Percentiles rank a stretch among this genome's conserved stretches.
These are phyloP conservation scores for Puffinus mauretanicus DNA, from an alignment of 2,113 vertebrate species.

Conservation along the genomic window DNA sequence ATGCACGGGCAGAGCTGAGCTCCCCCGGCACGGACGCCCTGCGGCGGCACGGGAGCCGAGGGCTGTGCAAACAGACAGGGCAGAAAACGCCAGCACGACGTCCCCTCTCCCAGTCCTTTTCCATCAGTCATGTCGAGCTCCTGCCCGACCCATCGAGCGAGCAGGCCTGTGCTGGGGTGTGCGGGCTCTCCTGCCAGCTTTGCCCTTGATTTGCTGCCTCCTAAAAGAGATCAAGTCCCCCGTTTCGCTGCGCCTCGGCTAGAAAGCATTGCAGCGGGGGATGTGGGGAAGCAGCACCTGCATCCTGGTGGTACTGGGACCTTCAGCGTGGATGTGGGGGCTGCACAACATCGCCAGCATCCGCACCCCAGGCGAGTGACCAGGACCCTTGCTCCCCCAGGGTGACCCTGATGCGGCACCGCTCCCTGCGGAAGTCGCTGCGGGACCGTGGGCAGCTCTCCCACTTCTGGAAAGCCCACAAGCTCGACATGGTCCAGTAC, in stretches of 20 bases:
- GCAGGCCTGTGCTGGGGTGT: accelerated
- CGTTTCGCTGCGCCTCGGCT: accelerated
- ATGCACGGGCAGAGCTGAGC: neutral
- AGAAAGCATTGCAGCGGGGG: accelerated
- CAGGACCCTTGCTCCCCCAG: neutral
- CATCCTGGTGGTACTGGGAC: neutral
- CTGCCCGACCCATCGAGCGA: accelerated
- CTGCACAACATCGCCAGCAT: accelerated
- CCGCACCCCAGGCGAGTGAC: accelerated
- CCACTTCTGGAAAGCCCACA: conserved; percentile 69
- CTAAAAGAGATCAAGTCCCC: accelerated
- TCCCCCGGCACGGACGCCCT: accelerated
- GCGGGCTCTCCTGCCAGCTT: neutral
- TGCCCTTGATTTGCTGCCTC: neutral
- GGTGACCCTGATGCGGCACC: conserved; percentile 64
- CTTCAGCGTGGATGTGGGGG: neutral
- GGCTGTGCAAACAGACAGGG: neutral
- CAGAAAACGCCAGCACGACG: accelerated
- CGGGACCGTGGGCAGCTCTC: conserved; percentile 63
- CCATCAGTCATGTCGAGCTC: neutral
- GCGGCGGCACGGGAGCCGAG: accelerated
- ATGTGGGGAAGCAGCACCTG: neutral
- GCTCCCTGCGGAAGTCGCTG: conserved; percentile 69
- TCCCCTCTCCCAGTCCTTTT: neutral
- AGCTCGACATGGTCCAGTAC: conserved; percentile 42